A percentile compares a stretch with the other conserved stretches of the same genome.
Evolutionary conservation across 2,888 invertebrate species (phyloP).

Genomic region (Colletes collaris): DNA sequence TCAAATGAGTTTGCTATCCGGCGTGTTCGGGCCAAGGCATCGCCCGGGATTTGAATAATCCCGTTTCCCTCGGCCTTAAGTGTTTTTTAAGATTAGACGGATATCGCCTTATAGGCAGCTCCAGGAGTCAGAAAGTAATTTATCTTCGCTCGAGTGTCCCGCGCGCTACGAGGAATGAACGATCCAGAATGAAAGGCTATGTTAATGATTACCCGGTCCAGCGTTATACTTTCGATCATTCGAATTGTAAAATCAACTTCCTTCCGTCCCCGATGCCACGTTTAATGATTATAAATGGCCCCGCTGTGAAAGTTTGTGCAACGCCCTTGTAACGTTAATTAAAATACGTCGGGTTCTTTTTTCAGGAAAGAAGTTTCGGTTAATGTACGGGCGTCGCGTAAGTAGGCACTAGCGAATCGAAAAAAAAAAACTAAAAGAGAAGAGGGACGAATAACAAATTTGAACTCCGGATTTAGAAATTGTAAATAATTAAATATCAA

Average conservation of each 20-base stretch:
- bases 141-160: constrained; percentile 71
- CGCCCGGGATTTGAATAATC: constrained; percentile 68
- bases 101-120: constrained; percentile 65
- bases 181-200: constrained; percentile 28
- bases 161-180: constrained; percentile 12
- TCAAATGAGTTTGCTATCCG: constrained; percentile 68
- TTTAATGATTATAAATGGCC: constrained; percentile 30
- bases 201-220: constrained; percentile 36
- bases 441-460: too few relatives aligned
- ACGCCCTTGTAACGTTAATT: background rate
- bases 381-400: background rate
- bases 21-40: constrained; percentile 53
- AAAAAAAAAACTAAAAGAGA: too few relatives aligned
- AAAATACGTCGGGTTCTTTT: background rate
- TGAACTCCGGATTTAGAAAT: too few relatives aligned
- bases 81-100: constrained; percentile 72
- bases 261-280: background rate
- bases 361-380: background rate
- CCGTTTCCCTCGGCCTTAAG: constrained; percentile 67
- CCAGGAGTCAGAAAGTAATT: constrained; percentile 65
- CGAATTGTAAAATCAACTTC: constrained; percentile 13
- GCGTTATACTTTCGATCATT: constrained; percentile 18
- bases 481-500: too few relatives aligned
- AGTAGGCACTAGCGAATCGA: too few relatives aligned
- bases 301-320: background rate